phyloP scores from a whole-genome alignment of 2,888 invertebrate genomes.

The Drosophila bunnanda region DNA sequence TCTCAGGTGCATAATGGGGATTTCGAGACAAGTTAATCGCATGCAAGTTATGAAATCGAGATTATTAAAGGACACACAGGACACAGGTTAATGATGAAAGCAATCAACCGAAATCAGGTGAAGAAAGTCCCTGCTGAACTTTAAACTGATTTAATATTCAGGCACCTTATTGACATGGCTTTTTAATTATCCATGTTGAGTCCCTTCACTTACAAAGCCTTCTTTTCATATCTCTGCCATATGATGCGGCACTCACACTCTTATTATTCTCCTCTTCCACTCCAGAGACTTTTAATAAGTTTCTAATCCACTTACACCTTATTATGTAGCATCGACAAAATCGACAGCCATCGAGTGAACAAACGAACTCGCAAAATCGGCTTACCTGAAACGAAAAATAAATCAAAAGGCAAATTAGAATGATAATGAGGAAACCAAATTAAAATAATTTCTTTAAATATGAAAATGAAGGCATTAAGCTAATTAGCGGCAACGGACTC shows the following conservation, averaged over 20 bases:
- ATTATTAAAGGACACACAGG: conserved; percentile 10
- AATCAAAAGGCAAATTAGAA: conserved; percentile 46
- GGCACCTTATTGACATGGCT: neutral
- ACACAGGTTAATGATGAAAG: neutral
- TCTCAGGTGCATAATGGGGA: conserved; percentile 32
- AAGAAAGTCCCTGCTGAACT: neutral
- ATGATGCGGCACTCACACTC: neutral
- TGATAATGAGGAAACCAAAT: conserved; percentile 52
- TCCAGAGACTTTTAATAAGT: conserved; percentile 6
- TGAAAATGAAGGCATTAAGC: conserved; percentile 45
- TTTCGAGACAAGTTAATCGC: conserved; percentile 17
- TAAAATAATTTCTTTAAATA: conserved; percentile 63
- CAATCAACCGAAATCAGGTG: neutral
- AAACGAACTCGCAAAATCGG: conserved; percentile 58
- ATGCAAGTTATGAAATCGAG: conserved; percentile 27
- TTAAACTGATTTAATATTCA: neutral
- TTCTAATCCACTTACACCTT: conserved; percentile 61
- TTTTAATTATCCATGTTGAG: neutral
- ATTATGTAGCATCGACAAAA: conserved; percentile 22
- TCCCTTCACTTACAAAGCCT: no score
- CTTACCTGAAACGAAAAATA: conserved; percentile 68
- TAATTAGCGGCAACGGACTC: conserved; percentile 46
- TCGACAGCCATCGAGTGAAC: conserved; percentile 35
- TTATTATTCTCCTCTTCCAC: conserved; percentile 13
- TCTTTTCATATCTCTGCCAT: neutral